Evolutionary conservation across 2,113 vertebrate species (phyloP).

Genomic region (Sisor rabdophorus): DNA sequence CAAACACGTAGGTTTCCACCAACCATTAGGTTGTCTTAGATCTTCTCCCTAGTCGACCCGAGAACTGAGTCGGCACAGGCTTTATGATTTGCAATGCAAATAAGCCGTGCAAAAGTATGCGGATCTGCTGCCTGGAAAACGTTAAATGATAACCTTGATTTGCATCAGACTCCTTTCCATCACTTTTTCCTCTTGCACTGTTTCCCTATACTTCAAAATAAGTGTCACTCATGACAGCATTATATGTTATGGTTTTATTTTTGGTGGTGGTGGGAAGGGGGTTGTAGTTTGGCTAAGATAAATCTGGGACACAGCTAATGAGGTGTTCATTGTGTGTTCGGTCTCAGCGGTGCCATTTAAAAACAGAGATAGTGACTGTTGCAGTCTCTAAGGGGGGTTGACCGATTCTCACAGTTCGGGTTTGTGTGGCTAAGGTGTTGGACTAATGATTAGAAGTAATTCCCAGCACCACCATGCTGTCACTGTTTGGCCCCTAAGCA

Average conservation of each 20-base stretch:
- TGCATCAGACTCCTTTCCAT: conserved; percentile 43
- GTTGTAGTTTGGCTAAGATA: conserved; percentile 4
- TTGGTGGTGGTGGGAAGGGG: too few relatives aligned
- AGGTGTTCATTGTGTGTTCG: conserved; percentile 20
- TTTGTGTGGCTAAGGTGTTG: too few relatives aligned
- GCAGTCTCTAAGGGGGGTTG: not conserved
- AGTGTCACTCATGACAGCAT: not conserved
- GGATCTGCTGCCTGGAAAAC: conserved; percentile 4
- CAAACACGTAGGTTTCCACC: too few relatives aligned
- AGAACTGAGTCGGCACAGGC: not conserved
- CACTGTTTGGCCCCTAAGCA: too few relatives aligned
- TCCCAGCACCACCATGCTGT: too few relatives aligned
- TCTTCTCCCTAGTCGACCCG: not conserved
- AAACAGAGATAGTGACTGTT: conserved; percentile 12
- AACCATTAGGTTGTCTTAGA: not conserved
- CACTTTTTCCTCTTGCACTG: not conserved
- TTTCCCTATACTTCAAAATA: conserved; percentile 10
- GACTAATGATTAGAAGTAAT: too few relatives aligned
- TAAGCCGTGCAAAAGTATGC: not conserved
- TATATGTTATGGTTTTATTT: not conserved
- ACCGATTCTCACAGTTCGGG: not conserved
- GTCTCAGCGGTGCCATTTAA: conserved; percentile 13
- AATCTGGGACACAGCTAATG: conserved; percentile 4
- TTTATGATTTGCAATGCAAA: conserved; percentile 44
- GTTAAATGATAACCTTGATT: conserved; percentile 30